Evolutionary conservation across 1,140 invertebrate species (phyloP), one percentile per base, ranked within the genome.

Genomic region (Melipona quadrifasciata): DNA sequence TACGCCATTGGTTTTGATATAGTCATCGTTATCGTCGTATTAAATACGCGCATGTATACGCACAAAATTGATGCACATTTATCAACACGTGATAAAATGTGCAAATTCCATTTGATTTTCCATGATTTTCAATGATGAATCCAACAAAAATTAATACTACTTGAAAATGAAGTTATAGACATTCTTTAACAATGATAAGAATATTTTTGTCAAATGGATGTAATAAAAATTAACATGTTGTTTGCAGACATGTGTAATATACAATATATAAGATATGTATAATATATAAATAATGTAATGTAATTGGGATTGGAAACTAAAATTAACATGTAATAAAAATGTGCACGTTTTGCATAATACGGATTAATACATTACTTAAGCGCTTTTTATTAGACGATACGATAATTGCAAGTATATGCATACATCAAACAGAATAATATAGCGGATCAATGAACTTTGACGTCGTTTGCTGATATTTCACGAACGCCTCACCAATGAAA

Each of bases 61-160:
- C 31, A 27, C 64, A 17, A 16, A 31, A 31, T 78, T 71, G 55
- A 77, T 83, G 75, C 75, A 83, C 65, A 79, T 78, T 83, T 71
- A 83, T 83, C 65, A 71, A 39, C 74, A 78, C 55, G 64, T 70
- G 65, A 71, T 78, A 83, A 68, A 10, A 8, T 55, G 51, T 70
- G 53, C 55, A 39, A 83, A 61, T 78, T 19, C 19, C 11, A 8
- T 47, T 51, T 39, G 14, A 11, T 73, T 73, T 53, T 31, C 39
- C 17, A 55, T 8, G 27, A 73, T 21, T 55, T 67, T 11, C 11
- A 67, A 12, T 24, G 58, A 1, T 12, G 34, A 39, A 24, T 39
- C 16, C 16, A 67, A 10, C 27, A 0, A 19, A 17, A 65, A 65
- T 31, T 10, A 68, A 11, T 0, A 1, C 17, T 31, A 31, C 2